Evolutionary conservation across 2,113 vertebrate genomes (phyloP).

Genomic region (Anthoscopus minutus): DNA sequence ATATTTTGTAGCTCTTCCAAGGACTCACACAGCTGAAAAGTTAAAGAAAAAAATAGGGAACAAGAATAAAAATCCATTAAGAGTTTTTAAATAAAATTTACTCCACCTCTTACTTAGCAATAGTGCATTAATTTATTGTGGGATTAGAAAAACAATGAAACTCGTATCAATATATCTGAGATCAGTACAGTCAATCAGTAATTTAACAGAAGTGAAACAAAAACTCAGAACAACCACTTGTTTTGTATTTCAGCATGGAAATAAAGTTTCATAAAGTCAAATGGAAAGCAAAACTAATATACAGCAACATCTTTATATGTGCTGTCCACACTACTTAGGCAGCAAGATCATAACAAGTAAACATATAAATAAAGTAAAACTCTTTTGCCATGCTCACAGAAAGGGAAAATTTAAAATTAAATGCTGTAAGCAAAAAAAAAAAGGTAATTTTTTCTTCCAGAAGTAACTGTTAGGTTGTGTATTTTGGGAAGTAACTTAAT

Average conservation of each 20-base stretch:
- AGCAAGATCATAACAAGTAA: not conserved
- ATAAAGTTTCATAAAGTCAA: not conserved
- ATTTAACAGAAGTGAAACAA: not conserved
- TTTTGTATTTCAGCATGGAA: conserved; percentile 1
- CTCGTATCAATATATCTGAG: not conserved
- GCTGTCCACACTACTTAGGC: not conserved
- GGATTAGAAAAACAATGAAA: not conserved
- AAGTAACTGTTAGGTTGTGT: not conserved
- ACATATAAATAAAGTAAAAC: not conserved
- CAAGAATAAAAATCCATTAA: not conserved
- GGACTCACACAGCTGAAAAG: conserved; percentile 88
- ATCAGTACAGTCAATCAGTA: not conserved
- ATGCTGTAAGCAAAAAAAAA: not conserved
- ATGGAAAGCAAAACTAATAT: not conserved
- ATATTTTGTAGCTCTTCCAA: conserved; percentile 93
- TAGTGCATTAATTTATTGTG: not conserved
- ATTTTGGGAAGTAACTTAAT: not conserved
- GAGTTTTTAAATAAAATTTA: not conserved
- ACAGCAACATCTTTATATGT: not conserved
- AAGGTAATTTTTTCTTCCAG: not conserved
- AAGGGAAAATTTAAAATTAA: not conserved
- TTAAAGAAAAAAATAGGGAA: not conserved
- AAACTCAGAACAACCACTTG: not conserved
- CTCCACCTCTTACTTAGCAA: not conserved
- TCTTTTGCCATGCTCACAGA: not conserved